These are phyloP conservation scores for Meloidogyne exigua DNA, from an alignment of 1,140 invertebrate species.

Conservation along the genomic window DNA sequence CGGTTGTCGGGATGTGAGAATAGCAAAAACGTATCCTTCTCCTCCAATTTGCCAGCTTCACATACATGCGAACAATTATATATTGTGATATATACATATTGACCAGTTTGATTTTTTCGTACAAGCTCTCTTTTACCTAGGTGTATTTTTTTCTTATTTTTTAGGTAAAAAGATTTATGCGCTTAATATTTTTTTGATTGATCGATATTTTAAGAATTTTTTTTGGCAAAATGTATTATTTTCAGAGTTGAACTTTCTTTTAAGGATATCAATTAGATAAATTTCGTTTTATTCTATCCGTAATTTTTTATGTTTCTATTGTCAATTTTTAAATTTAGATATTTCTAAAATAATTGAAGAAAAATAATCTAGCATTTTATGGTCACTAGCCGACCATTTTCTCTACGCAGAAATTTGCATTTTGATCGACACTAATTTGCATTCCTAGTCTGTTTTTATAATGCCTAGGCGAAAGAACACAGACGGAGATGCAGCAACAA, in stretches of 20 bases:
- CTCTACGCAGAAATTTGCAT: neutral
- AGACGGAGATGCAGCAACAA: constrained; percentile 9
- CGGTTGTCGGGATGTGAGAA: constrained; percentile 3
- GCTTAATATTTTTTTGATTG: neutral
- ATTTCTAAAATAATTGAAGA: neutral
- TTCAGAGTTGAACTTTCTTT: no score
- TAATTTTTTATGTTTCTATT: neutral
- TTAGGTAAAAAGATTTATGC: no score
- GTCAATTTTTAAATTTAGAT: neutral
- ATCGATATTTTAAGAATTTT: neutral
- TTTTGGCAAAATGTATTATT: neutral
- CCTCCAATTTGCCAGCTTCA: neutral
- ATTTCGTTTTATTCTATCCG: no score
- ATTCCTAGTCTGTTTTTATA: neutral
- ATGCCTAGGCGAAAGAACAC: constrained; percentile 23
- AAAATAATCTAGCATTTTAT: neutral
- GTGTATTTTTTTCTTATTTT: neutral
- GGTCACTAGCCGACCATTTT: neutral
- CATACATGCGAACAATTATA: constrained; percentile 2
- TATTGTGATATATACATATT: neutral
- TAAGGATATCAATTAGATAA: no score
- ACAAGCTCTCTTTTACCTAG: neutral
- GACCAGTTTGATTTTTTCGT: neutral
- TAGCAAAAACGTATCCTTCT: neutral
- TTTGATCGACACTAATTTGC: neutral